Evolutionary conservation across 2,113 vertebrate genomes (phyloP).

Genomic region (Trachemys scripta): DNA sequence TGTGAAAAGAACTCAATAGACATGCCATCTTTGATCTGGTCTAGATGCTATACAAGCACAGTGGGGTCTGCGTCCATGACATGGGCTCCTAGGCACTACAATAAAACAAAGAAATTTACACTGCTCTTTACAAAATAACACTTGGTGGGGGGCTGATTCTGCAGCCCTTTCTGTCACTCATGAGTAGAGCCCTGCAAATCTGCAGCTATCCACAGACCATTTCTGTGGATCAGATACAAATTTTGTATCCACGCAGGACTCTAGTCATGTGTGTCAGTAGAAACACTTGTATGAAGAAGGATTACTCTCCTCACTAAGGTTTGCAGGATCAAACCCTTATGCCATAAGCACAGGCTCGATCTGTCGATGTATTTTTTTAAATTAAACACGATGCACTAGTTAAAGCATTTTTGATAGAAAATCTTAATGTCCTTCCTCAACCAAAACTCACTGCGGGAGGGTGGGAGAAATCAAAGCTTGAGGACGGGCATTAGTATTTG

Average conservation of each 20-base stretch:
- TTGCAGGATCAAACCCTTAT: not conserved
- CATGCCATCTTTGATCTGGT: not conserved
- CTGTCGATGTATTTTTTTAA: not conserved
- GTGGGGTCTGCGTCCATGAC: not conserved
- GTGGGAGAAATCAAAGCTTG: not conserved
- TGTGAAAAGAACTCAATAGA: not conserved
- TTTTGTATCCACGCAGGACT: no score
- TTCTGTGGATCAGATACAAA: no score
- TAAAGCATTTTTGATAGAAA: not conserved
- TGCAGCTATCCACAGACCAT: no score
- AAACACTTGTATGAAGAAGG: not conserved
- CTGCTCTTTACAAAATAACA: not conserved
- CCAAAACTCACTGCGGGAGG: not conserved
- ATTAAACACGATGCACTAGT: not conserved
- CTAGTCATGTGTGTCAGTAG: not conserved
- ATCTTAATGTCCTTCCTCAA: conserved; percentile 16
- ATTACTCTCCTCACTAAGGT: not conserved
- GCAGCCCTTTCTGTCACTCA: not conserved
- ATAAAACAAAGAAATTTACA: not conserved
- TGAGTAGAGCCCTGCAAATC: no score
- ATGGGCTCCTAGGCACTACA: not conserved
- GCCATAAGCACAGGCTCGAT: not conserved
- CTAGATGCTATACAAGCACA: not conserved
- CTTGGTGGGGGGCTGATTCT: not conserved
- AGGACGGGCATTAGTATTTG: not conserved